phyloP scores from a whole-genome alignment of 2,797 vertebrate species.

The Lacerta viridis region DNA sequence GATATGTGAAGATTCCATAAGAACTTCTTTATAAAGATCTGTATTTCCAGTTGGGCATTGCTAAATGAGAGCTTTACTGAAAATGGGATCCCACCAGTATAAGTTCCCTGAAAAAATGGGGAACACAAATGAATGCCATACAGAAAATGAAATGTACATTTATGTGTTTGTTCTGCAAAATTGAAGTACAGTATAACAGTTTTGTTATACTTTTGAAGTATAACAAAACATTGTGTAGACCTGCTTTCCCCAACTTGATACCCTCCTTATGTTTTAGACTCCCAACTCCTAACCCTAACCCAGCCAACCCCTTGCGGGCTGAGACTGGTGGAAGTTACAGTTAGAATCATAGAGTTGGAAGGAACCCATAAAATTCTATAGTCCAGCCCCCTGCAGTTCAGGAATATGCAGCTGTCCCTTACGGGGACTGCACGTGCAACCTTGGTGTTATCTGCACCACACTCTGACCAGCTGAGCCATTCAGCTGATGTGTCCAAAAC shows the following conservation, averaged over 20 bases:
- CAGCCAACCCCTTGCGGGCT: not conserved
- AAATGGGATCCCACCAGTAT: not conserved
- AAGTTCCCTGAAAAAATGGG: slow-evolving; percentile 1
- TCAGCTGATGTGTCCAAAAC: no score
- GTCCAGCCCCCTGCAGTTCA: no score
- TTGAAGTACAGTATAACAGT: not conserved
- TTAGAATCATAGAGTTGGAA: no score
- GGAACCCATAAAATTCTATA: no score
- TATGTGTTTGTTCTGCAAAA: not conserved
- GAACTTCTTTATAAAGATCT: not conserved
- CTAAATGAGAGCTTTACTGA: not conserved
- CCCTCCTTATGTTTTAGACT: not conserved
- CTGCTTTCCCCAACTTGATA: not conserved
- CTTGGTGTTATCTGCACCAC: no score
- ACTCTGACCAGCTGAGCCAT: no score
- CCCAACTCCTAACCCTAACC: not conserved
- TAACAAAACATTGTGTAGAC: not conserved
- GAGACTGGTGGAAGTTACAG: not conserved
- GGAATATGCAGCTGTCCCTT: no score
- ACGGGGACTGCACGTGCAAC: no score
- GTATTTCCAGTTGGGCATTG: not conserved
- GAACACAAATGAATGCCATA: not conserved
- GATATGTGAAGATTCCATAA: not conserved
- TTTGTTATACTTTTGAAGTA: not conserved
- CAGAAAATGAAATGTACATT: not conserved